Conservation (phyloP, 2,113 vertebrate species). For the Sminthopsis crassicaudata region DNA sequence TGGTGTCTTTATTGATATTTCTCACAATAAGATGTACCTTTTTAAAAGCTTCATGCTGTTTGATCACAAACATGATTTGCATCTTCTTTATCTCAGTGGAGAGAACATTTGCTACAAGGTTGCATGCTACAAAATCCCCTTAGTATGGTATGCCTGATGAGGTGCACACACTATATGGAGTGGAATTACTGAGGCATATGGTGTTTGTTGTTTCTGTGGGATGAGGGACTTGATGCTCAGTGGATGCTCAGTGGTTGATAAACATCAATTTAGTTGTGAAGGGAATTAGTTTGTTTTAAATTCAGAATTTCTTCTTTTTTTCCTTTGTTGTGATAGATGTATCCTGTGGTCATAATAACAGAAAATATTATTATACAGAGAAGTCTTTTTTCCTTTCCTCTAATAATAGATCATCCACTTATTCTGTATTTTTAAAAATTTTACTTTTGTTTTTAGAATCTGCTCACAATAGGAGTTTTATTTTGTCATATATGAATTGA, state of each 20-base stretch:
- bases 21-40: slow-evolving; percentile 43
- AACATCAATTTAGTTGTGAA: slow-evolving; percentile 46
- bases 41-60: slow-evolving; percentile 61
- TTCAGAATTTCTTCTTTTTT: not conserved
- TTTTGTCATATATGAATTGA: not conserved
- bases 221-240: not conserved
- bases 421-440: not conserved
- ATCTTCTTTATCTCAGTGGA: slow-evolving; percentile 45
- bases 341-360: slow-evolving; percentile 14
- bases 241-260: slow-evolving; percentile 29
- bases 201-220: not conserved
- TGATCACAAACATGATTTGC: slow-evolving; percentile 55
- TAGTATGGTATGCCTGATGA: not conserved
- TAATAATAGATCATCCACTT: not conserved
- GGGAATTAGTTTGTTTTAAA: slow-evolving; percentile 63
- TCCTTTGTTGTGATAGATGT: not conserved
- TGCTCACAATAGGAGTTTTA: not conserved
- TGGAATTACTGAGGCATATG: not conserved
- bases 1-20: slow-evolving; percentile 68
- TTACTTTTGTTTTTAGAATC: slow-evolving; percentile 31
- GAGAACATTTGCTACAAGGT: slow-evolving; percentile 34
- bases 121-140: slow-evolving; percentile 30
- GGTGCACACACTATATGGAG: rapidly evolving
- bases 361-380: slow-evolving; percentile 9
- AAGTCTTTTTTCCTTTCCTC: not conserved